Base-by-base conservation (phyloP, 2,888 invertebrate genomes). In the Dendrolimus pini region DNA sequence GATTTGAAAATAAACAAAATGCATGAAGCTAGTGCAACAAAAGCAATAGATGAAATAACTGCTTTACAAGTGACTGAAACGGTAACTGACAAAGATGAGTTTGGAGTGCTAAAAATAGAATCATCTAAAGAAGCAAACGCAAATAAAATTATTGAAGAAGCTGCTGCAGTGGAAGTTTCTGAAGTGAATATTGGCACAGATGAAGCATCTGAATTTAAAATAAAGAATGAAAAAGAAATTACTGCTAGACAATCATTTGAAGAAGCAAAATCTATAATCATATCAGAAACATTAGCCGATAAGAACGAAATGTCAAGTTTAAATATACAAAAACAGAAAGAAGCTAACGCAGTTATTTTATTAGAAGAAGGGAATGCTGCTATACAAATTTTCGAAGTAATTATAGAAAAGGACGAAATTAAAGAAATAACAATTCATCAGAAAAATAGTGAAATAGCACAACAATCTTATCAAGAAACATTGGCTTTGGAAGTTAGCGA, bases 181-280 rank as follows among this genome's bases (percentile, higher is more conserved):
- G 64, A 65, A 47, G 65, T 75, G 58, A 62, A 68, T 54, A 61
- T 69, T 64, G 59, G 60, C 6, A 64, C 61, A 61, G 70, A 77
- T 64, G 61, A 59, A 59, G 52, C 12, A 13, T 55, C 56, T 57
- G 60, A 65, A 54, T 30, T 61, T 1, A 61, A 60, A 57, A 41
- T 62, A 13, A 59, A 56, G 10, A 60, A 61, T 55, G 56, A 61
- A 30, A 59, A 65, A 47, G 63, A 10, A 10, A 47, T 63, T 41
- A 58, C 60, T 41, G 56, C 61, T 18, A 63, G 62, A 59, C 57
- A 13, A 9, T 54, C 42, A 47, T 30, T 66, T 53, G 64, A 70
- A 42, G 65, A 70, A 59, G 58, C 63, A 41, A 60, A 58, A 59
- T 58, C 59, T 10, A 62, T 63, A 60, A 65, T 68, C n/a, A n/a